phyloP scores from a whole-genome alignment of 1,140 invertebrate genomes.

The Steinernema feltiae region DNA sequence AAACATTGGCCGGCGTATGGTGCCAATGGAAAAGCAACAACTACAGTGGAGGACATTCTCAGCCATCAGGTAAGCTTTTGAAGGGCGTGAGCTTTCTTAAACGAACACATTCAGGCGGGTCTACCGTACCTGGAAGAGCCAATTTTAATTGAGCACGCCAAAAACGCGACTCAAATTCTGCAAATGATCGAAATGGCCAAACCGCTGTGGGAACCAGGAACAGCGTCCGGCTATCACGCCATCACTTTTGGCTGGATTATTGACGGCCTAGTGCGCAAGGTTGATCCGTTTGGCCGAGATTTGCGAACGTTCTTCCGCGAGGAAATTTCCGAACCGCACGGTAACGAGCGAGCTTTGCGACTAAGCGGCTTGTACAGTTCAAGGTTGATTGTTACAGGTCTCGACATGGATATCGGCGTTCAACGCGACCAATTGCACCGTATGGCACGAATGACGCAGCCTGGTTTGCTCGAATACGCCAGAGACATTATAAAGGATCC shows the following conservation, averaged over 20 bases:
- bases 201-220: slow-evolving; percentile 53
- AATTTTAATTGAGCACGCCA: slow-evolving; percentile 36
- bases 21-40: slow-evolving; percentile 58
- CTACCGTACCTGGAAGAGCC: slow-evolving; percentile 44
- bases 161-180: slow-evolving; percentile 29
- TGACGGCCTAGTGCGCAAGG: slow-evolving; percentile 57
- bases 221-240: slow-evolving; percentile 57
- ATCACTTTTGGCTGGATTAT: slow-evolving; percentile 58
- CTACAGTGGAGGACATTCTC: slow-evolving; percentile 59
- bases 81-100: too few relatives aligned
- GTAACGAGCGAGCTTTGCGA: slow-evolving; percentile 25
- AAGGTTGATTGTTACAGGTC: slow-evolving; percentile 15
- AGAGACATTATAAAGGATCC: slow-evolving; percentile 34
- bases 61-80: slow-evolving; percentile 58
- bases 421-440: slow-evolving; percentile 17
- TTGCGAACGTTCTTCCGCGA: slow-evolving; percentile 58
- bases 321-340: slow-evolving; percentile 59
- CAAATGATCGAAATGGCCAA: slow-evolving; percentile 40
- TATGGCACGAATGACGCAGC: slow-evolving; percentile 28
- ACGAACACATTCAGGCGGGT: slow-evolving; percentile 45
- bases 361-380: background rate
- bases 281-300: slow-evolving; percentile 53
- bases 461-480: slow-evolving; percentile 25
- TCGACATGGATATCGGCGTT: slow-evolving; percentile 31
- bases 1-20: slow-evolving; percentile 61